Conservation (phyloP, 2,888 invertebrate genomes). For the Physocephala rufipes region DNA sequence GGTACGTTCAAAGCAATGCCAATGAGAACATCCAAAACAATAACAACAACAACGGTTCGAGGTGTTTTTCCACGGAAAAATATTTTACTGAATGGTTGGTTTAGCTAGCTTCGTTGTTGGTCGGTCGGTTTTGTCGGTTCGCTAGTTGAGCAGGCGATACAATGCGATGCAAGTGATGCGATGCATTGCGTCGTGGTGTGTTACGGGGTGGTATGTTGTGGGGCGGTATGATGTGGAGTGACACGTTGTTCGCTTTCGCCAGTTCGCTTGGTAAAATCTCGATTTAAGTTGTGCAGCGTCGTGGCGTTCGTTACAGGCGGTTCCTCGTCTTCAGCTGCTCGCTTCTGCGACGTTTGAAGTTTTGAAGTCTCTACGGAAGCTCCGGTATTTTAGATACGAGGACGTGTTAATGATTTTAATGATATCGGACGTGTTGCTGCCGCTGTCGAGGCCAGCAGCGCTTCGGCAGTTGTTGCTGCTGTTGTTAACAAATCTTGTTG, state of each 20-base stretch:
- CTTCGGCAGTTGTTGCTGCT: conserved; percentile 24
- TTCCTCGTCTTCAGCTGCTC: conserved; percentile 10
- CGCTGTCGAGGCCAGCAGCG: conserved; percentile 14
- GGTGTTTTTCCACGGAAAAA: conserved; percentile 48
- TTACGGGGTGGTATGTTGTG: too few species aligned
- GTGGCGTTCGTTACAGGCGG: too few species aligned
- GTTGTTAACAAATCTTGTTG: conserved; percentile 19
- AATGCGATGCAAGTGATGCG: too few species aligned
- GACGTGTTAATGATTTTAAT: conserved; percentile 55
- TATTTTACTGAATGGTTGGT: conserved; percentile 29
- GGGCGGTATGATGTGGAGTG: too few species aligned
- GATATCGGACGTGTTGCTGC: conserved; percentile 46
- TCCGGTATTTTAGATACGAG: conserved; percentile 50
- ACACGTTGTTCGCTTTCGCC: not conserved
- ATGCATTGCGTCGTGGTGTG: too few species aligned
- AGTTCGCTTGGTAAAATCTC: not conserved
- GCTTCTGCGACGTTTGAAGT: not conserved
- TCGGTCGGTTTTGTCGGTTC: not conserved
- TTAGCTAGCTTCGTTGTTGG: conserved; percentile 12
- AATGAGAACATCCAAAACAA: not conserved
- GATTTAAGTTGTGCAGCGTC: not conserved
- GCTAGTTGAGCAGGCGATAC: conserved; percentile 1
- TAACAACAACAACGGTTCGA: conserved; percentile 26
- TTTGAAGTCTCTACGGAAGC: conserved; percentile 42
- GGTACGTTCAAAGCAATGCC: conserved; percentile 22